A percentile compares a stretch with the other conserved stretches of the same genome.
These are phyloP conservation scores for Carassius gibelio DNA, from an alignment of 2,113 vertebrate species.

Conservation along the genomic window DNA sequence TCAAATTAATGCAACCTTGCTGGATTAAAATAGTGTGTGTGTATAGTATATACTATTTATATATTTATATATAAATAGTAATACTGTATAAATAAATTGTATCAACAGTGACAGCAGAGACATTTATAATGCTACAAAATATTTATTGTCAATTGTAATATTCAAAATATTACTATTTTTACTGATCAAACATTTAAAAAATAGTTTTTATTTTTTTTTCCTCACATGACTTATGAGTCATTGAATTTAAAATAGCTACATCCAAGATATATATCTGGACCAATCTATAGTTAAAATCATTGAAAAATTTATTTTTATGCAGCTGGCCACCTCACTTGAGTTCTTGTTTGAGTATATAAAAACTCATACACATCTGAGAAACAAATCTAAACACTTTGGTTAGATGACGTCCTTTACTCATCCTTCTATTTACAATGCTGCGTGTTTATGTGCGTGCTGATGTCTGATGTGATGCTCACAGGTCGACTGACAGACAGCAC, in stretches of 20 bases:
- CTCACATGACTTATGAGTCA: neutral
- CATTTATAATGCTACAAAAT: too few species aligned
- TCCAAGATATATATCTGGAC: neutral
- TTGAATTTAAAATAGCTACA: neutral
- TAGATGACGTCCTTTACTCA: neutral
- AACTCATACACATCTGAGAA: neutral
- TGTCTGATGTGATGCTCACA: slow-evolving; percentile 48
- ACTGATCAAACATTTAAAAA: too few species aligned
- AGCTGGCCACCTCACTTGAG: neutral
- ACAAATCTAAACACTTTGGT: neutral
- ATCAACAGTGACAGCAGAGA: too few species aligned
- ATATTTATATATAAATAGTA: too few species aligned
- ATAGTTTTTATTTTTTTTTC: too few species aligned
- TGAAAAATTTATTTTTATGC: neutral
- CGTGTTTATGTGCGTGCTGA: slow-evolving; percentile 15
- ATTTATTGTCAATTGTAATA: too few species aligned
- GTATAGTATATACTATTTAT: too few species aligned
- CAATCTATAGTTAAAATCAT: neutral
- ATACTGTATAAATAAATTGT: too few species aligned
- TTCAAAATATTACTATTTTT: too few species aligned
- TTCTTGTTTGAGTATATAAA: neutral
- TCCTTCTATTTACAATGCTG: neutral
- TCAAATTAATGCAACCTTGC: too few species aligned
- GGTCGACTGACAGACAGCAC: slow-evolving; percentile 58
- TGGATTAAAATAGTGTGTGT: too few species aligned